phyloP scores from a whole-genome alignment of 2,113 vertebrate species.

The Lampris megalopsis region DNA sequence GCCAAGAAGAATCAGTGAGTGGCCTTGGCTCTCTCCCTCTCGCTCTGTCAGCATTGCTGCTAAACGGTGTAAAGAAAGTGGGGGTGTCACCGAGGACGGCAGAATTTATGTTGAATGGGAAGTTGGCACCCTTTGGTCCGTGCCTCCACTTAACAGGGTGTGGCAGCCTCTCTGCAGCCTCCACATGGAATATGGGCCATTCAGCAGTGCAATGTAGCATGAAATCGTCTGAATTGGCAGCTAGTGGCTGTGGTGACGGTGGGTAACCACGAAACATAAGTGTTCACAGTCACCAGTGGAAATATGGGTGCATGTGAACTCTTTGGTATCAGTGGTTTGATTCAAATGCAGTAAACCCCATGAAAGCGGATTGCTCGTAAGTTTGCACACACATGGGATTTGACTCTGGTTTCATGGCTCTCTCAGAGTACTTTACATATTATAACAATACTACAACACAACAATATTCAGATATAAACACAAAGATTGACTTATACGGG shows the following conservation, averaged over 20 bases:
- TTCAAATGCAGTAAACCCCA: background rate
- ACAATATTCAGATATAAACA: too few species aligned
- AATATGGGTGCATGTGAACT: background rate
- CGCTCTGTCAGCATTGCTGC: slow-evolving; percentile 65
- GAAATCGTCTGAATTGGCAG: slow-evolving; percentile 54
- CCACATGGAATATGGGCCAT: slow-evolving; percentile 62
- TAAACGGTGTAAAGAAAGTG: slow-evolving; percentile 67
- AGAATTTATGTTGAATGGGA: slow-evolving; percentile 52
- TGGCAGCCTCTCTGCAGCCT: slow-evolving; percentile 70
- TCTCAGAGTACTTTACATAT: too few species aligned
- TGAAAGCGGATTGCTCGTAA: too few species aligned
- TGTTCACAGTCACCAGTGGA: slow-evolving; percentile 8
- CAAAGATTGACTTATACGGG: too few species aligned
- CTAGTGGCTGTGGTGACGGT: slow-evolving; percentile 52
- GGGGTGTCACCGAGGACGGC: slow-evolving; percentile 43
- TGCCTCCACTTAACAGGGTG: slow-evolving; percentile 70
- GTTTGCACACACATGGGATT: too few species aligned
- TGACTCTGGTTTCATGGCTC: too few species aligned
- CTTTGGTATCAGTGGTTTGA: background rate
- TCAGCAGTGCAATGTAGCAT: slow-evolving; percentile 68
- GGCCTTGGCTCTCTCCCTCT: slow-evolving; percentile 58
- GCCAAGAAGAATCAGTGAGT: slow-evolving; percentile 73
- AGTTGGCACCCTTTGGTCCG: slow-evolving; percentile 53
- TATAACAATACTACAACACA: too few species aligned
- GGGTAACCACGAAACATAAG: slow-evolving; percentile 29